Evolutionary conservation across 2,888 invertebrate genomes (phyloP), one percentile per base, ranked within the genome.

Genomic region (Brachyptera risi): DNA sequence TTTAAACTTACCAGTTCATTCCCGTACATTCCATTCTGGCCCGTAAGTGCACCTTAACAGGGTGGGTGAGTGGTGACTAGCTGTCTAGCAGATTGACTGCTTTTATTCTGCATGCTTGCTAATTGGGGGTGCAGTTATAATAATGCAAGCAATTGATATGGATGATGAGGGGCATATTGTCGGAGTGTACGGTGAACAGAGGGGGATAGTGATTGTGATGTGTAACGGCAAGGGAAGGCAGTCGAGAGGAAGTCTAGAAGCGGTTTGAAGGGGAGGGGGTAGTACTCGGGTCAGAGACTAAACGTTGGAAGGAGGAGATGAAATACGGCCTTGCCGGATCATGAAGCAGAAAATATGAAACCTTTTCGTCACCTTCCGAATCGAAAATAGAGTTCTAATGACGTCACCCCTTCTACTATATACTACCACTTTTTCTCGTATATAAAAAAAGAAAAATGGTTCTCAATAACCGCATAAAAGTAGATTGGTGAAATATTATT

Each of bases 401-500:
- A 26, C 54, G 26, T 50, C 2, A 21, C 50, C 24, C 15, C 51
- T n/a, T 31, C 50, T n/a, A n/a, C n/a, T n/a, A n/a, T n/a, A n/a
- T n/a, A n/a, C n/a, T n/a, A n/a, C 44, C 44, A n/a, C 44, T 19
- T 19, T 21, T 21, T 19, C 21, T 19, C n/a, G n/a, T n/a, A n/a
- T n/a, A n/a, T n/a, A n/a, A n/a, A n/a, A n/a, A n/a, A 26, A 26
- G 35, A 50, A 50, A 37, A 50, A 15, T 26, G 13, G 42, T 19
- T 54, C 59, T 40, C 54, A 50, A 59, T 59, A 54, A 59, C 40
- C 21, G 35, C 35, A 54, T 37, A 37, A 37, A 21, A 19, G 42
- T 40, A 37, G 50, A 54, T 40, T 51, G 54, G 42, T 59, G 54
- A 59, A 54, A 59, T 59, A 59, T 59, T 54, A 59, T 59, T 59